Evolutionary conservation across 2,797 vertebrate species (phyloP).

Genomic region (Megaceryle alcyon): DNA sequence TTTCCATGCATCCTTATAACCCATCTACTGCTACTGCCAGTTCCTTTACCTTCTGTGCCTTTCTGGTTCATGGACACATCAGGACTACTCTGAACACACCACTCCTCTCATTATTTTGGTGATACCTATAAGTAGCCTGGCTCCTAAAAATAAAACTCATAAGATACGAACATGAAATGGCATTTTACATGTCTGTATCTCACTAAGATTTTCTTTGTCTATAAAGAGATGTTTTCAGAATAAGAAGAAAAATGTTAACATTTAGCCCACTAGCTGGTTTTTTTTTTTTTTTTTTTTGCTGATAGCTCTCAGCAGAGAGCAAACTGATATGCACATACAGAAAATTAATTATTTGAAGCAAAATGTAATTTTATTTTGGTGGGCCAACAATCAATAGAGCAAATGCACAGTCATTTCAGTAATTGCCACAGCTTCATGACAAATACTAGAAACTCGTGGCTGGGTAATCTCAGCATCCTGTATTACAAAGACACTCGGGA

Average conservation of each 20-base stretch:
- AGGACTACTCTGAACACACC: background rate
- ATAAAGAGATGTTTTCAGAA: constrained; percentile 23
- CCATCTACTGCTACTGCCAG: background rate
- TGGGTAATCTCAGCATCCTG: background rate
- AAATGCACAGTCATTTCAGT: constrained; percentile 50
- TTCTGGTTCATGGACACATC: background rate
- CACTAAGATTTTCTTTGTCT: background rate
- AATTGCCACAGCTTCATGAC: constrained; percentile 36
- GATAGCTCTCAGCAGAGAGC: constrained; percentile 24
- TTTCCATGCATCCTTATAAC: background rate
- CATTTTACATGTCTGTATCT: constrained; percentile 4
- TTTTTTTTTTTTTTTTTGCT: constrained; percentile 8
- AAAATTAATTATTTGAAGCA: constrained; percentile 60
- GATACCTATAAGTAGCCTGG: background rate
- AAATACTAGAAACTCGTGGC: constrained; percentile 20
- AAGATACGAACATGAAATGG: background rate
- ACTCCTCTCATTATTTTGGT: background rate
- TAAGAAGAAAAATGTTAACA: constrained; percentile 9
- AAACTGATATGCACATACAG: constrained; percentile 23
- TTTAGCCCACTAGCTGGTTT: background rate
- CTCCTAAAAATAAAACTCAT: background rate
- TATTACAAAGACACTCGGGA: background rate
- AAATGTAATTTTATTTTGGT: constrained; percentile 60
- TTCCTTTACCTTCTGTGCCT: background rate
- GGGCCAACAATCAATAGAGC: constrained; percentile 48